These are phyloP conservation scores for Microcebus ravelobensis DNA, from an alignment of 2,113 vertebrate genomes.

Conservation along the genomic window DNA sequence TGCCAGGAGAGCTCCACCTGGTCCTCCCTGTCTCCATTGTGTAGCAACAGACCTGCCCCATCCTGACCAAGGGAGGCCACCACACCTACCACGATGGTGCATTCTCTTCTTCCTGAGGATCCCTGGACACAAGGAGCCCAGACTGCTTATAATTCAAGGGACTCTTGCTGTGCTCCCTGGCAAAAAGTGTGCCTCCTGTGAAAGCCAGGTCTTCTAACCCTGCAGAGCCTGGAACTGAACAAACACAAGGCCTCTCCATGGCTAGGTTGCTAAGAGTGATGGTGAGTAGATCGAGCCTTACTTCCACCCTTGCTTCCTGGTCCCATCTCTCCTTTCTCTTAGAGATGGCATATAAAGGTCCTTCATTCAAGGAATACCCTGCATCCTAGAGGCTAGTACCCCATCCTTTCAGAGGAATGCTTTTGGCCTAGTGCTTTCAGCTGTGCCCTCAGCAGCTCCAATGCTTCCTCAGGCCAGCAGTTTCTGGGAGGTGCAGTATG, in stretches of 20 bases:
- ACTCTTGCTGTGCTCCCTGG: not conserved
- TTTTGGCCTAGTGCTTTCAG: not conserved
- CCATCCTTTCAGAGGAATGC: not conserved
- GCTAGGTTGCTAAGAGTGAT: not conserved
- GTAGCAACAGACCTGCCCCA: not conserved
- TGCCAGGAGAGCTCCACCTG: fast-evolving
- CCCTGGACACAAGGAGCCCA: not conserved
- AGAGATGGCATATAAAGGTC: not conserved
- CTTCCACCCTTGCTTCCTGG: not conserved
- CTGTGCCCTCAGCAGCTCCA: not conserved
- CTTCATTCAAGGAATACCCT: not conserved
- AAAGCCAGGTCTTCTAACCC: not conserved
- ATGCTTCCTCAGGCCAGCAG: not conserved
- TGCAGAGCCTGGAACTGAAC: not conserved
- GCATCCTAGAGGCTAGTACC: not conserved
- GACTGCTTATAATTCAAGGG: not conserved
- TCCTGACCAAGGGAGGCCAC: not conserved
- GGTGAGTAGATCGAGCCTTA: not conserved
- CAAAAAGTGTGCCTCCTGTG: not conserved
- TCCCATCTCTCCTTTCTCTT: not conserved
- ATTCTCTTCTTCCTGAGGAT: not conserved
- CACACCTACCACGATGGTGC: not conserved
- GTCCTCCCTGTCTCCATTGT: not conserved
- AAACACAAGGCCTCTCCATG: not conserved
- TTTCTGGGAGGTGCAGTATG: not conserved